Base-by-base conservation (phyloP, 35 echinoderm and acorn worm species). In the Heliocidaris tuberculata region DNA sequence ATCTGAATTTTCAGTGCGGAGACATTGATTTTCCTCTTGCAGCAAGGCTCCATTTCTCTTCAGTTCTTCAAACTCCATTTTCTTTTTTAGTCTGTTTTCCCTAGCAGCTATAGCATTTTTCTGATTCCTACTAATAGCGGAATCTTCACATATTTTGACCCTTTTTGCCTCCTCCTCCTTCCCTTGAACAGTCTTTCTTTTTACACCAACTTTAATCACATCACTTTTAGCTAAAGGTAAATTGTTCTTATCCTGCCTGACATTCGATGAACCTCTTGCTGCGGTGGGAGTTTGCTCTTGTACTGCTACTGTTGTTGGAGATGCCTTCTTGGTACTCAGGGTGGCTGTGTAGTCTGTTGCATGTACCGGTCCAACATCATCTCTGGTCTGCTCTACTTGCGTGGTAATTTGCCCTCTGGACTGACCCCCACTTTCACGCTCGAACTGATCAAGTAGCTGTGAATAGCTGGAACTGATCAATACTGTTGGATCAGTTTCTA, bases 91-190 rank as follows among this genome's bases (percentile, higher is more conserved):
- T 50, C 96, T 93, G 60, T 97, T 97, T 59, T 97, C 96, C 50
- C 94, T 86, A 65, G 96, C 96, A 94, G 96, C 96, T 24, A 97
- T 94, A 29, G 96, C 96, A 95, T 97, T 97, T 90, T 97, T 97
- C 10, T 70, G 9, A 88, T 85, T 95, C 42, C 88, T 93, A 31
- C 32, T 50, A 16, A 93, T 12, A 30, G 17, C 9, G 35, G 86
- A 48, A 92, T 95, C 94, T 27, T 35, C 31, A 30, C 60, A 12
- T 88, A 11, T 27, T 59, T 93, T 49, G 48, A 30, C 50, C 13
- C 24, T 61, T 42, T 90, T 48, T 0, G 88, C 48, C 27, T 56
- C 92, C 59, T 59, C 59, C 50, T 61, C 35, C 35, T 42, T 59
- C 15, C 10, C 59, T n/a, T 93, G 48, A 21, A 32, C 29, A 93